phyloP scores from a whole-genome alignment of 2,888 invertebrate genomes.

The Torymus aiolomorphi region DNA sequence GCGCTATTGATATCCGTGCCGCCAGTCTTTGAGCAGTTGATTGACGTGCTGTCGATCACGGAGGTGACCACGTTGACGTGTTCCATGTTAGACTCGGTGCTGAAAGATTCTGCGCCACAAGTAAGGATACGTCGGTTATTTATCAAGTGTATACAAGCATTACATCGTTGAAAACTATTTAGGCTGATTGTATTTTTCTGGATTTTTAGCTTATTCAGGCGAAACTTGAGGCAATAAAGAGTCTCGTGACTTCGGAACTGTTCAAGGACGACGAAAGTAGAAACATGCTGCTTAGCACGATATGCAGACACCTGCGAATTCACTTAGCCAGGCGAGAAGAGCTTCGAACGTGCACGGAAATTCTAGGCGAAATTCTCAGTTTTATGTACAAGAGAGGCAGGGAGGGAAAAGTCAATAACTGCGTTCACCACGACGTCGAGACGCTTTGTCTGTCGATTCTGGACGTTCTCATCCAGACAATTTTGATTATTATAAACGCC shows the following conservation, averaged over 20 bases:
- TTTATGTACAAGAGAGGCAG: constrained; percentile 79
- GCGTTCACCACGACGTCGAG: constrained; percentile 87
- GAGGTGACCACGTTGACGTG: constrained; percentile 89
- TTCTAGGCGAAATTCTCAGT: constrained; percentile 89
- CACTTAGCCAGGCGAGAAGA: constrained; percentile 90
- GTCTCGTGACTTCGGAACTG: constrained; percentile 84
- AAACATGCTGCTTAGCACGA: constrained; percentile 87
- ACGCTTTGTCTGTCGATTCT: constrained; percentile 87
- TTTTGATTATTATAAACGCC: constrained; percentile 87
- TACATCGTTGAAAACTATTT: background rate
- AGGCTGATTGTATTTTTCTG: background rate
- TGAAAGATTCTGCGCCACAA: constrained; percentile 82
- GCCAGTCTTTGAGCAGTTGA: constrained; percentile 89
- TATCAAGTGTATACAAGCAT: too few relatives aligned
- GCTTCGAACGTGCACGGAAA: constrained; percentile 88
- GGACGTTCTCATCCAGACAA: constrained; percentile 91
- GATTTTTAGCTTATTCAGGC: constrained; percentile 82
- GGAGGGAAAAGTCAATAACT: constrained; percentile 79
- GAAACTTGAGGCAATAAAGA: constrained; percentile 88
- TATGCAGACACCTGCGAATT: constrained; percentile 89
- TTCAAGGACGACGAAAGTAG: constrained; percentile 90
- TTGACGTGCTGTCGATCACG: constrained; percentile 83
- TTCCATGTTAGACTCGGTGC: constrained; percentile 86
- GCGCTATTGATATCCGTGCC: constrained; percentile 89
- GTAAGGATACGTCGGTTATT: constrained; percentile 3